A percentile compares a stretch with the other conserved stretches of the same genome.
These are phyloP conservation scores for Mustela lutreola DNA, from an alignment of 2,113 vertebrate genomes.

Conservation along the genomic window DNA sequence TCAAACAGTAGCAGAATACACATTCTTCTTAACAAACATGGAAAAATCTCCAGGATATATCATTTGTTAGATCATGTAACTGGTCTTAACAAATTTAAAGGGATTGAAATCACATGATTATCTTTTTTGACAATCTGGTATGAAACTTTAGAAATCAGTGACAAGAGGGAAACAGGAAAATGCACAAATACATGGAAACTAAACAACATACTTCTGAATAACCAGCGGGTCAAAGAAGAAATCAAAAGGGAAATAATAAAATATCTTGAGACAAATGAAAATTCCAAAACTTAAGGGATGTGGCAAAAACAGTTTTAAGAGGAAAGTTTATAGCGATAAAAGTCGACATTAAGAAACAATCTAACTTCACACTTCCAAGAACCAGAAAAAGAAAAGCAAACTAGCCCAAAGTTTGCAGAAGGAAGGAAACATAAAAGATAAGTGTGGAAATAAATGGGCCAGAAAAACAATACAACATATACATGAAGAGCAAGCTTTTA, in stretches of 20 bases:
- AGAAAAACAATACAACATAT: neutral
- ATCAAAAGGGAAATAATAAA: neutral
- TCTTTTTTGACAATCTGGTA: neutral
- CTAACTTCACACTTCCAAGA: neutral
- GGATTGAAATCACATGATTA: neutral
- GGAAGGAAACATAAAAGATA: neutral
- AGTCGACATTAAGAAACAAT: neutral
- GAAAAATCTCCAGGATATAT: neutral
- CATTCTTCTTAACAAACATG: neutral
- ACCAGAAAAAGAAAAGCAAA: neutral
- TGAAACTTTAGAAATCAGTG: neutral
- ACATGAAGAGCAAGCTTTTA: neutral
- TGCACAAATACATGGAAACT: neutral
- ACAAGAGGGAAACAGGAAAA: neutral
- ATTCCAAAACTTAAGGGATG: neutral
- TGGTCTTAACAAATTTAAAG: slow-evolving; percentile 1
- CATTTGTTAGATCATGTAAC: neutral
- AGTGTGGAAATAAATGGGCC: neutral
- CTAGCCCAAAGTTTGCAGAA: neutral
- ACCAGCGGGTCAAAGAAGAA: neutral
- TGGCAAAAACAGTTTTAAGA: neutral
- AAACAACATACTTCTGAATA: neutral
- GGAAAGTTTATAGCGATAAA: neutral
- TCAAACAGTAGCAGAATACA: neutral
- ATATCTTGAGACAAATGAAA: neutral